Base-by-base conservation (phyloP, 1,140 invertebrate genomes). In the Tribolium castaneum region DNA sequence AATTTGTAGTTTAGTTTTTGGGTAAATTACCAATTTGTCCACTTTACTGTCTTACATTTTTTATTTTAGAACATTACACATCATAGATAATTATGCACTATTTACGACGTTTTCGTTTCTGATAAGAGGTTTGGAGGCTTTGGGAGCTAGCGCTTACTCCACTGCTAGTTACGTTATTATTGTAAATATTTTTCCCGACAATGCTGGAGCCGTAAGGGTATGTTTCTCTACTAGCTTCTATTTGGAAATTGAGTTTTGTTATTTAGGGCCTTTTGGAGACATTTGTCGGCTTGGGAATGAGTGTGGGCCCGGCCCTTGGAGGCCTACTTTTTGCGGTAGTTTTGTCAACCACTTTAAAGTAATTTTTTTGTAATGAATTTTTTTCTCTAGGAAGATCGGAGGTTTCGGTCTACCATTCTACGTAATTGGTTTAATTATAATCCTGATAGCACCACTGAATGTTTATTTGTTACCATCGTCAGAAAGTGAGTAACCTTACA, bases 361-460 rank as follows among this genome's bases (percentile, higher is more conserved):
- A 52, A 19, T 14, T 16, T 73, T 25, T 73, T 73, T 50, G 16
- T 25, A 50, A 54, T 54, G 56, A 74, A 14, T 79, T 75, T 83
- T 85, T 88, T 87, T 89, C 89, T 90, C 86, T 88, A 90, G 90
- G 85, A 89, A 94, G 93, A 86, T 92, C 85, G 93, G 93, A 81
- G 93, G 93, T 71, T 95, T 93, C 87, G 89, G 91, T 9, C 86
- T 94, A 72, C 93, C 93, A 80, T 95, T 95, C 86, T 93, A 91
- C 83, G 89, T 90, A 75, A 88, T 94, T 22, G 93, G 94, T 70
- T 82, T 89, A 3, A 83, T 92, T 39, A 92, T 93, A 88, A 85
- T 94, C 3, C 9, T 91, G 6, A 90, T 90, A 35, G 89, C 93
- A 12, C 92, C 92, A 0, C 85, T 94, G 19, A 93, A 92, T 85